Evolutionary conservation across 2,888 invertebrate genomes (phyloP).

Genomic region (Periphyllus acericola): DNA sequence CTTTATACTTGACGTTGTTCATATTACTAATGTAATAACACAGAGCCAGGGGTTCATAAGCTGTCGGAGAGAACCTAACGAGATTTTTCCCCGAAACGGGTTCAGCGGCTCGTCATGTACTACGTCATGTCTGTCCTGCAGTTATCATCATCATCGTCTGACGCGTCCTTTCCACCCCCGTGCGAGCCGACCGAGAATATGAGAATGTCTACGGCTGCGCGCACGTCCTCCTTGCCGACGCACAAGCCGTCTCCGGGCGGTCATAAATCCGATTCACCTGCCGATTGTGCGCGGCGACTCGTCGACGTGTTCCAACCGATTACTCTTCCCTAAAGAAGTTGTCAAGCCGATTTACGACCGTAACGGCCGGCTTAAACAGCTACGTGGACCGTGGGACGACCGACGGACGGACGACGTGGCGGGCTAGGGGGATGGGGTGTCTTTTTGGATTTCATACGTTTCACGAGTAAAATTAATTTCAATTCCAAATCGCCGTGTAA

Average conservation of each 20-base stretch:
- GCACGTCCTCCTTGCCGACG: too few species aligned
- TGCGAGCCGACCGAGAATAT: too few species aligned
- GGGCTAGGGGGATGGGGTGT: not conserved
- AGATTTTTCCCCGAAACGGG: not conserved
- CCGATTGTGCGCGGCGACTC: not conserved
- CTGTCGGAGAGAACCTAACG: not conserved
- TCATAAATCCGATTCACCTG: slow-evolving; percentile 26
- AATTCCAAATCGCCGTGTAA: slow-evolving; percentile 16
- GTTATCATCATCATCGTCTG: not conserved
- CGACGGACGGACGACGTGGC: not conserved
- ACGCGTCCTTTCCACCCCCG: not conserved
- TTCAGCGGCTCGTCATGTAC: not conserved
- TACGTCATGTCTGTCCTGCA: too few species aligned
- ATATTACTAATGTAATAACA: too few species aligned
- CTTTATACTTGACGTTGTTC: too few species aligned
- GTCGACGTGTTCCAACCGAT: slow-evolving; percentile 19
- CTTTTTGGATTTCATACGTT: slow-evolving; percentile 2
- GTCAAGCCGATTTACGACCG: slow-evolving; percentile 56
- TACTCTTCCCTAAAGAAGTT: slow-evolving; percentile 41
- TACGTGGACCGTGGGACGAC: not conserved
- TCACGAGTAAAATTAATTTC: slow-evolving; percentile 57
- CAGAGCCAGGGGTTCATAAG: too few species aligned
- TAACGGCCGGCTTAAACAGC: slow-evolving; percentile 19
- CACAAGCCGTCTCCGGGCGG: too few species aligned
- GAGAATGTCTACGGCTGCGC: too few species aligned